A percentile compares a stretch with the other conserved stretches of the same genome.
These are phyloP conservation scores for Zeus faber DNA, from an alignment of 2,113 vertebrate species.

Conservation along the genomic window DNA sequence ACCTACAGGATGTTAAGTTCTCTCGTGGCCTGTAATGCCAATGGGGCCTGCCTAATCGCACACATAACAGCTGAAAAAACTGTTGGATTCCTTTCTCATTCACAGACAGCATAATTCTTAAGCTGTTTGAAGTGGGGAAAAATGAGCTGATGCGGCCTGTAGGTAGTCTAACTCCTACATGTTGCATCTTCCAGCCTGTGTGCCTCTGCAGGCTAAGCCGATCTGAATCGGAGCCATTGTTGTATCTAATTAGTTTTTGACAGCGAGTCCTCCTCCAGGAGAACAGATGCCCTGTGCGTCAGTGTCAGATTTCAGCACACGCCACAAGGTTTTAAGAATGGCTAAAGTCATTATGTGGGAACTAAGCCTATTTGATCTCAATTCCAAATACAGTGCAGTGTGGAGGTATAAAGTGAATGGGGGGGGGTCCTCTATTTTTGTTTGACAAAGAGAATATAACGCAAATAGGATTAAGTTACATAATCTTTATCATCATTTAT, in stretches of 20 bases:
- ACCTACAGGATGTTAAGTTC: background rate
- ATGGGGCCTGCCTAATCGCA: background rate
- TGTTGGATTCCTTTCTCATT: background rate
- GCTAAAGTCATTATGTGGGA: constrained; percentile 43
- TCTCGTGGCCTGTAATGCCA: background rate
- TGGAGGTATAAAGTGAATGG: background rate
- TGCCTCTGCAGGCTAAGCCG: constrained; percentile 11
- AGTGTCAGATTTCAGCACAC: constrained; percentile 48
- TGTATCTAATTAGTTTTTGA: constrained; percentile 52
- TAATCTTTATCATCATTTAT: too few species aligned
- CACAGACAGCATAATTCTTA: background rate
- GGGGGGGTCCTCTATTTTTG: background rate
- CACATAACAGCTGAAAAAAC: background rate
- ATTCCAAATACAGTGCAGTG: constrained; percentile 3
- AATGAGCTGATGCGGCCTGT: background rate
- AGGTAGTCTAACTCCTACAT: background rate
- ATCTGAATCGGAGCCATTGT: constrained; percentile 51
- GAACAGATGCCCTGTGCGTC: constrained; percentile 47
- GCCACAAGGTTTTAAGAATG: constrained; percentile 50
- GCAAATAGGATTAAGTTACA: too few species aligned
- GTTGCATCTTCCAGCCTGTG: background rate
- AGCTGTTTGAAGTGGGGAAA: background rate
- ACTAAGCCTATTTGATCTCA: constrained; percentile 6
- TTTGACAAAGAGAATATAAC: too few species aligned
- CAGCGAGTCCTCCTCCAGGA: constrained; percentile 31